A percentile compares a stretch with the other conserved stretches of the same genome.
phyloP scores from a whole-genome alignment of 2,113 vertebrate species.

The Bostrychus sinensis region DNA sequence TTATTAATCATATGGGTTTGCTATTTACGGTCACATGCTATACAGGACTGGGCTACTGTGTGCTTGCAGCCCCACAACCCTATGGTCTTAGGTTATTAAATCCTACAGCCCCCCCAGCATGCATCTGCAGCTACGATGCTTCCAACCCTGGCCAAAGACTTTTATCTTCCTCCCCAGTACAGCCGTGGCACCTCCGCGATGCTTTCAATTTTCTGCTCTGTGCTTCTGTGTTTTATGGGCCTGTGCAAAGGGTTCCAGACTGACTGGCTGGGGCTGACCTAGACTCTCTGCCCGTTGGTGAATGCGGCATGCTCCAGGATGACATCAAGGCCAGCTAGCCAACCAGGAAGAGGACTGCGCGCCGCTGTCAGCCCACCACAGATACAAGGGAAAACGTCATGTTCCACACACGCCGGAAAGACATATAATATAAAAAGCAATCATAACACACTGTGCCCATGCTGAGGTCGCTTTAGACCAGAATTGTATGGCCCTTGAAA shows the following conservation, averaged over 20 bases:
- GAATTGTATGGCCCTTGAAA: constrained; percentile 46
- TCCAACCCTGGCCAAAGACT: constrained; percentile 74
- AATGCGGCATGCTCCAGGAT: constrained; percentile 52
- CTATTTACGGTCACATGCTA: constrained; percentile 71
- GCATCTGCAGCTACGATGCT: constrained; percentile 72
- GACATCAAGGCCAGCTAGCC: constrained; percentile 71
- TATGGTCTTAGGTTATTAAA: constrained; percentile 76
- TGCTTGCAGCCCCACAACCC: constrained; percentile 65
- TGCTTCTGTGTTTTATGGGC: constrained; percentile 80
- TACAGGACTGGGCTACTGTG: constrained; percentile 58
- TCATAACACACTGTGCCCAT: constrained; percentile 24
- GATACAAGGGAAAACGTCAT: constrained; percentile 48
- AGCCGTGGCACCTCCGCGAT: constrained; percentile 79
- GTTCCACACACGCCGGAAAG: constrained; percentile 39
- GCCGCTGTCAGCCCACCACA: constrained; percentile 51
- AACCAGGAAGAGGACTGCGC: constrained; percentile 44
- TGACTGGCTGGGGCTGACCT: constrained; percentile 70
- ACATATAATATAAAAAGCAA: constrained; percentile 42
- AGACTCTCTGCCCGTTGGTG: constrained; percentile 61
- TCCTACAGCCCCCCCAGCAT: constrained; percentile 76
- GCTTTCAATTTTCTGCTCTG: constrained; percentile 87
- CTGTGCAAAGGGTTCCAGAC: constrained; percentile 75
- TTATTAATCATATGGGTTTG: constrained; percentile 72
- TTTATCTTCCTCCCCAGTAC: constrained; percentile 78
- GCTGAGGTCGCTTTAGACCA: constrained; percentile 45